phyloP scores from a whole-genome alignment of 2,113 vertebrate genomes.

The Mesoclemmys tuberculata region DNA sequence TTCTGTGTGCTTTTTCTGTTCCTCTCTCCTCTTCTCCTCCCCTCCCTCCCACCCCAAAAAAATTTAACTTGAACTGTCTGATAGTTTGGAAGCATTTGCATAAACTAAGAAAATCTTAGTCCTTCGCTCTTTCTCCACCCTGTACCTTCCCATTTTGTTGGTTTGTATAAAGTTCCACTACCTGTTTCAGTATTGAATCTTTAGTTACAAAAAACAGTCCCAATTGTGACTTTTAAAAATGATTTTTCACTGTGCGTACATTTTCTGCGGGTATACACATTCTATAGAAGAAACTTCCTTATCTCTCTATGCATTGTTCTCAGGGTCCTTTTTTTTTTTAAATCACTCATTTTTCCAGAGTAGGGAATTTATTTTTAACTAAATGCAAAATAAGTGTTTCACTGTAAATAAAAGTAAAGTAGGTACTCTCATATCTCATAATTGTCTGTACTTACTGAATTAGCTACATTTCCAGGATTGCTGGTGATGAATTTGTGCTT shows the following conservation, averaged over 20 bases:
- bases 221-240: too few species aligned
- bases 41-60: too few species aligned
- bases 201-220: not conserved
- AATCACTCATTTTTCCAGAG: constrained; percentile 9
- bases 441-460: constrained; percentile 32
- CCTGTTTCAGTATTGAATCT: not conserved
- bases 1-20: not conserved
- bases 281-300: not conserved
- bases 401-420: constrained; percentile 41
- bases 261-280: not conserved
- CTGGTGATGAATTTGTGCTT: not conserved
- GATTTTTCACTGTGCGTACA: not conserved
- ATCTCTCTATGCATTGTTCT: not conserved
- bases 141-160: not conserved
- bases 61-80: not conserved
- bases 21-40: too few species aligned
- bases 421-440: constrained; percentile 30
- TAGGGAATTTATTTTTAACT: constrained; percentile 37
- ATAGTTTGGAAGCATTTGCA: not conserved
- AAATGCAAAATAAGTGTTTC: constrained; percentile 42
- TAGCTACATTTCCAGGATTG: constrained; percentile 16
- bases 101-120: not conserved
- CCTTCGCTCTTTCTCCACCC: not conserved
- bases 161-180: not conserved
- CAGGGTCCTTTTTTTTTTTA: constrained; percentile 3